Conservation (phyloP, 2,888 invertebrate genomes). For the Ennomos fuscantarius region DNA sequence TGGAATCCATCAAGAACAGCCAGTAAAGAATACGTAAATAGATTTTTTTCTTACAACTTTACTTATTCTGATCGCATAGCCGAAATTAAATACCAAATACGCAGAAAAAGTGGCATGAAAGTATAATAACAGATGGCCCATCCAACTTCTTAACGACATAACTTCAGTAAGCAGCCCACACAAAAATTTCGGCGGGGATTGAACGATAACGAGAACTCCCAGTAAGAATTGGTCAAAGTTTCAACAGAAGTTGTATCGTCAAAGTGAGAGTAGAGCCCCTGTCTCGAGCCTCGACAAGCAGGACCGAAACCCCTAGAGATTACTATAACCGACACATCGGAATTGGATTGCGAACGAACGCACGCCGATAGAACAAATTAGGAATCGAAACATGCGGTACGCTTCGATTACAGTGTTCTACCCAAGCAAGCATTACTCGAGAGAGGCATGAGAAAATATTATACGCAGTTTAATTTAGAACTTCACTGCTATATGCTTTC, state of each 20-base stretch:
- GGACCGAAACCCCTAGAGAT: conserved; percentile 50
- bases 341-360: conserved; percentile 49
- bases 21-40: neutral
- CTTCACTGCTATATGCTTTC: too few species aligned
- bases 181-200: conserved; percentile 22
- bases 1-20: too few species aligned
- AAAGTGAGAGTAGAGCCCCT: conserved; percentile 16
- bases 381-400: conserved; percentile 32
- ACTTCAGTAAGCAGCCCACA: conserved; percentile 18
- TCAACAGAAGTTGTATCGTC: conserved; percentile 17
- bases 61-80: too few species aligned
- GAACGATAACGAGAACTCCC: conserved; percentile 28
- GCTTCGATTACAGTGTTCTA: conserved; percentile 25
- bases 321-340: conserved; percentile 50
- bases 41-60: too few species aligned
- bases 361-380: conserved; percentile 37
- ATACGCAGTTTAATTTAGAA: neutral
- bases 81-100: too few species aligned
- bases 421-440: conserved; percentile 2
- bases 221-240: conserved; percentile 20
- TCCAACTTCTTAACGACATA: conserved; percentile 25
- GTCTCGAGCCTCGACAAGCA: conserved; percentile 40
- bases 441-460: conserved; percentile 1
- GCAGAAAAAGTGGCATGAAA: conserved; percentile 9
- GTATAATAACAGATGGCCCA: conserved; percentile 19